Percentiles rank a stretch among this genome's conserved stretches.
These are phyloP conservation scores for Lacanobia oleracea DNA, from an alignment of 2,888 invertebrate genomes.

Conservation along the genomic window DNA sequence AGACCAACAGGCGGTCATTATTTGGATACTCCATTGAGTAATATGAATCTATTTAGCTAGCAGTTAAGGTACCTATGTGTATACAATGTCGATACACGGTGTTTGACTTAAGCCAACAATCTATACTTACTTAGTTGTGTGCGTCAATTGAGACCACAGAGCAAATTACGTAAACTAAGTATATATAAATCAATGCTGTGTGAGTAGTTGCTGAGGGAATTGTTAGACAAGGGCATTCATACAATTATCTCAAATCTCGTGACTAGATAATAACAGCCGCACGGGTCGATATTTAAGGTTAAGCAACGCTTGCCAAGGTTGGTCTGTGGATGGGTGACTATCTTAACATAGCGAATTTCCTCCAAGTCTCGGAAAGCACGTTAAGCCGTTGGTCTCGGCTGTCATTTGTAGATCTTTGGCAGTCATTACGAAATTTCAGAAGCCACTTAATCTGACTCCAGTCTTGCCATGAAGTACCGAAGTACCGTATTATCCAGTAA, in stretches of 20 bases:
- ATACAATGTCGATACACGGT: conserved; percentile 13
- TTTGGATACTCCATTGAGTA: not conserved
- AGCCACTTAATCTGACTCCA: too few species aligned
- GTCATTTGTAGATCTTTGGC: too few species aligned
- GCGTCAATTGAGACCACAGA: conserved; percentile 15
- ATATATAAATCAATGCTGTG: not conserved
- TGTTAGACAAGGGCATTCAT: not conserved
- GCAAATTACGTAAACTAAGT: conserved; percentile 1
- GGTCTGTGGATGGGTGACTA: too few species aligned
- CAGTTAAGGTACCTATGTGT: not conserved
- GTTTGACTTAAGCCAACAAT: conserved; percentile 10
- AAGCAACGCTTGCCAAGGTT: too few species aligned
- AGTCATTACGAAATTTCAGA: too few species aligned
- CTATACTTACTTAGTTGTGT: not conserved
- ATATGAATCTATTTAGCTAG: not conserved
- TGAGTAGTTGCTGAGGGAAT: not conserved
- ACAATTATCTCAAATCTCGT: not conserved
- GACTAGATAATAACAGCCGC: too few species aligned
- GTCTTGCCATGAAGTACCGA: too few species aligned
- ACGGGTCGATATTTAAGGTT: too few species aligned
- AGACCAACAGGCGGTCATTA: not conserved
- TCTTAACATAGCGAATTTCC: too few species aligned
- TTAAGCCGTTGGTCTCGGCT: too few species aligned
- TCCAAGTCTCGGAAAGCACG: too few species aligned
- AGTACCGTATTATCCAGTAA: too few species aligned